Evolutionary conservation across 1,140 invertebrate species (phyloP), one percentile per base, ranked within the genome.

Genomic region (Ladona fulva): DNA sequence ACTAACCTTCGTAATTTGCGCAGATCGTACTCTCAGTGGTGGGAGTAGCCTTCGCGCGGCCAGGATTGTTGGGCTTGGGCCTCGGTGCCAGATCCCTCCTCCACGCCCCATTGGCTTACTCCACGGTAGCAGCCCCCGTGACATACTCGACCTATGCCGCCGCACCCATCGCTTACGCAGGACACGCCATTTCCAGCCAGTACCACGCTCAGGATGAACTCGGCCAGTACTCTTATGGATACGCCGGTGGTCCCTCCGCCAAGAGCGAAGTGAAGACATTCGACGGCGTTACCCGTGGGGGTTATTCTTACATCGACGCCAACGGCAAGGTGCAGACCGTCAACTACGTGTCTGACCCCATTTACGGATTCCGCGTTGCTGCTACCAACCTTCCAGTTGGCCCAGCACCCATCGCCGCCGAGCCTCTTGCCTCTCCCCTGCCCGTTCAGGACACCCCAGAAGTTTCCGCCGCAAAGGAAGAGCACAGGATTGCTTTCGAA

Each of bases 341-440:
- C 77, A 80, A 77, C 73, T 82, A 82, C 74, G 75, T 80, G 25
- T 79, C 81, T 25, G 81, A 82, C 66, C 66, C 66, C 66, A 11
- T 74, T 74, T 85, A 86, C 77, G 91, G 91, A 74, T 92, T 92
- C 85, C 86, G 89, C 52, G 89, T 90, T 12, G 87, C 89, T 14
- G 90, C 88, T 24, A 91, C 89, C 22, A 91, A 91, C 83, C 81
- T 90, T 42, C 90, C 90, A 0, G 82, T 85, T 16, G 80, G 79
- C 6, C 81, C 83, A 6, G 76, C 12, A 42, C 37, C 29, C 29
- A 37, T 37, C 29, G 29, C 1, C 29, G 29, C 29, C 29, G 29
- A 1, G 8, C 29, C 29, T 8, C 29, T 37, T 37, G 29, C 3
- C 59, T 7, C 42, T 42, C 42, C 77, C 37, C n/a, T 52, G 1